Base-by-base conservation (phyloP, 2,797 vertebrate genomes). In the Scleropages formosus region DNA sequence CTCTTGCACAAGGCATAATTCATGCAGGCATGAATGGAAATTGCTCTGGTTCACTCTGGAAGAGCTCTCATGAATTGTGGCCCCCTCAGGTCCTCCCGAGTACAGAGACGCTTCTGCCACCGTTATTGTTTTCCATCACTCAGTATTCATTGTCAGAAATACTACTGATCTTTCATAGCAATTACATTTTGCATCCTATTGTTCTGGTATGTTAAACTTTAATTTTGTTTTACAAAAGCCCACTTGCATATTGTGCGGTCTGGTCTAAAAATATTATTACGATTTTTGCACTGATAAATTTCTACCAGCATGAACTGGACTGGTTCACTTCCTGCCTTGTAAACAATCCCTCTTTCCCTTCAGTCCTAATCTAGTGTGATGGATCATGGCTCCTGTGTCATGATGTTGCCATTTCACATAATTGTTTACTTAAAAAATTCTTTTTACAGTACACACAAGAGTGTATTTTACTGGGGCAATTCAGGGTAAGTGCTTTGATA, bases 101-200 rank as follows among this genome's bases (percentile, higher is more conserved):
- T n/a, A 27, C 51, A 22, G 68, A 22, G 47, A 71, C 24, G 9
- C 16, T 51, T 9, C 49, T 18, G 26, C 24, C 49, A 58, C 47
- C 53, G n/a, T 58, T 56, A 71, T 71, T 71, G n/a, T 68, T n/a
- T 58, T 71, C 47, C 49, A 68, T 58, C n/a, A 53, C 53, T 53
- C 9, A 71, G 71, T 15, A 20, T 24, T 49, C 51, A 24, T 15
- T 68, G 46, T 68, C 49, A 47, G 13, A 0, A 18, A 69, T 27
- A 53, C 47, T 56, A 71, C 27, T 56, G 27, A 31, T 71, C 11
- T 18, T 71, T 71, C 56, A 71, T 27, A 22, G 56, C 10, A 13
- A n/a, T 27, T 70, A 56, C 18, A 24, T 31, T 16, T 22, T 71
- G 24, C 24, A 56, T 27, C 24, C 16, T 46, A 24, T 16, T 49